phyloP scores from a whole-genome alignment of 2,888 invertebrate species.

The Caenorhabditis afra region DNA sequence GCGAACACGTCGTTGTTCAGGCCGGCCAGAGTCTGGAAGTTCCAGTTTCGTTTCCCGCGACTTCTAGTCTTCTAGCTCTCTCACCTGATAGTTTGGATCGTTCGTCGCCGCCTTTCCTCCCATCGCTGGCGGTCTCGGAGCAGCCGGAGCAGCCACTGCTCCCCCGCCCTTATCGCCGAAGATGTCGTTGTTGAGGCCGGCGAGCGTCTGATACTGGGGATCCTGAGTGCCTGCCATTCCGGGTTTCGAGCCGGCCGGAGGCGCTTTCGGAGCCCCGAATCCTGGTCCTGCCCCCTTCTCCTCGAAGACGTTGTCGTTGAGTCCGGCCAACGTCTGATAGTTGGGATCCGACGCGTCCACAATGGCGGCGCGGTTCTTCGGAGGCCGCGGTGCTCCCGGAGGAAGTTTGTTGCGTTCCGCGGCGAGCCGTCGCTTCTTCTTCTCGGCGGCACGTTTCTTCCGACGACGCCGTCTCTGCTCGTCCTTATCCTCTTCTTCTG shows the following conservation, averaged over 20 bases:
- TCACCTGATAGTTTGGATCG: conserved; percentile 34
- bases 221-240: conserved; percentile 4
- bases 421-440: conserved; percentile 3
- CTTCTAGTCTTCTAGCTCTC: too few species aligned
- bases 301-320: conserved; percentile 46
- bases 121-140: conserved; percentile 8
- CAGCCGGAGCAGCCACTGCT: conserved; percentile 4
- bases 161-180: conserved; percentile 23
- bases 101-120: conserved; percentile 23
- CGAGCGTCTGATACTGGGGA: conserved; percentile 27
- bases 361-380: conserved; percentile 25
- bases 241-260: conserved; percentile 8
- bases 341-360: not conserved
- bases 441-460: conserved; percentile 20
- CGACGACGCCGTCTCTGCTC: conserved; percentile 2
- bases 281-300: conserved; percentile 8
- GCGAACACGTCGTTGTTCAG: conserved; percentile 4
- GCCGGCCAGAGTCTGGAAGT: not conserved
- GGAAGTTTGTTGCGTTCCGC: conserved; percentile 10
- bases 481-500: conserved; percentile 20
- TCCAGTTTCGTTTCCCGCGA: too few species aligned
- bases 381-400: conserved; percentile 42
- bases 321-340: conserved; percentile 36
- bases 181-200: conserved; percentile 28
- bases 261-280: not conserved